Evolutionary conservation across 2,888 invertebrate species (phyloP).

Genomic region (Cryptus viduatorius): DNA sequence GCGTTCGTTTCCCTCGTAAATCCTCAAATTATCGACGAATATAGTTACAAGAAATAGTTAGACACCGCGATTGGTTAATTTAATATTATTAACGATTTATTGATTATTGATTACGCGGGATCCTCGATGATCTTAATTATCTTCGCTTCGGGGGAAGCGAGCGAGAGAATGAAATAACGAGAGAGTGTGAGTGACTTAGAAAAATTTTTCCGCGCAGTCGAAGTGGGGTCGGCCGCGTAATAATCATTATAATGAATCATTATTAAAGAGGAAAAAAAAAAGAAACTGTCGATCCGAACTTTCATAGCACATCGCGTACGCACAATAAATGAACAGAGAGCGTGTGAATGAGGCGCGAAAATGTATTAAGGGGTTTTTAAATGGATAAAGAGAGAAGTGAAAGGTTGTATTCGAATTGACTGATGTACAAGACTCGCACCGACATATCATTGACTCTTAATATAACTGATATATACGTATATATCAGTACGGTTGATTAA

Average conservation of each 20-base stretch:
- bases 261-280: conserved; percentile 54
- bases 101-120: conserved; percentile 51
- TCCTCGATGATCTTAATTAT: conserved; percentile 51
- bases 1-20: conserved; percentile 57
- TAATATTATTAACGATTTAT: conserved; percentile 63
- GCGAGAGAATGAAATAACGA: conserved; percentile 57
- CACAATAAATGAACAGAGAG: conserved; percentile 39
- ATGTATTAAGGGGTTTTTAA: conserved; percentile 31
- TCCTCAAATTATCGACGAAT: conserved; percentile 44
- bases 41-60: conserved; percentile 65
- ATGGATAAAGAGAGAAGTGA: conserved; percentile 24
- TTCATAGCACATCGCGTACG: conserved; percentile 52
- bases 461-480: conserved; percentile 28
- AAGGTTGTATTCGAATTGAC: conserved; percentile 78
- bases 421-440: conserved; percentile 25
- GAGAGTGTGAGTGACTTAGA: conserved; percentile 50
- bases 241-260: conserved; percentile 52
- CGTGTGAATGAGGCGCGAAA: conserved; percentile 13
- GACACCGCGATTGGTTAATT: conserved; percentile 76
- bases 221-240: conserved; percentile 67
- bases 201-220: conserved; percentile 65
- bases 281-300: conserved; percentile 66
- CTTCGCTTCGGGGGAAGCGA: conserved; percentile 42
- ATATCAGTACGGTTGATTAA: conserved; percentile 53
- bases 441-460: conserved; percentile 45